Percentiles rank a stretch among this genome's conserved stretches.
These are phyloP conservation scores for Pterocles orientalis DNA, from an alignment of 2,113 vertebrate genomes.

Conservation along the genomic window DNA sequence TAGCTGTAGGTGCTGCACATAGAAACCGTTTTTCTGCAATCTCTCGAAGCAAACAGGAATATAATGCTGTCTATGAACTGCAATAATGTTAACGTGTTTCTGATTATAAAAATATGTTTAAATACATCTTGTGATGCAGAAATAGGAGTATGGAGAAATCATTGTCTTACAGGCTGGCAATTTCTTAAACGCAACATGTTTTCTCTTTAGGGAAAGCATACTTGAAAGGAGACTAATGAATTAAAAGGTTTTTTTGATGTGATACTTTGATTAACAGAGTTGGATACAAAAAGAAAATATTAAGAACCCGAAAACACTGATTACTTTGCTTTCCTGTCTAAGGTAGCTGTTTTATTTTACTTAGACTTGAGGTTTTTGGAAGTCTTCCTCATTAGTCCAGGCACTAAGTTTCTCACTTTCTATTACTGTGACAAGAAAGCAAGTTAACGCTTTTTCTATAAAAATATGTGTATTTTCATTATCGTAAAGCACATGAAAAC, in stretches of 20 bases:
- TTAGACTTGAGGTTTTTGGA: not conserved
- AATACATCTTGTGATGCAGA: not conserved
- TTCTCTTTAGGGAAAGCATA: not conserved
- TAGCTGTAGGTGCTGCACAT: slow-evolving; percentile 8
- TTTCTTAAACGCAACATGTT: not conserved
- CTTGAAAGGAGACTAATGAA: not conserved
- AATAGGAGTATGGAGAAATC: not conserved
- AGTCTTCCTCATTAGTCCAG: not conserved
- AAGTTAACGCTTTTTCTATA: not conserved
- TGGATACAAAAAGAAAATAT: not conserved
- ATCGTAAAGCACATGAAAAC: not conserved
- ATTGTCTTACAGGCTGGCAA: not conserved
- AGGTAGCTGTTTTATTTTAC: not conserved
- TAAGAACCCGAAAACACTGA: not conserved
- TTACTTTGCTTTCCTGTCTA: not conserved
- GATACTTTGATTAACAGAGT: not conserved
- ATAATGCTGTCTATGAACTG: not conserved
- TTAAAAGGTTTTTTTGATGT: not conserved
- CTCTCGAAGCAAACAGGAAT: not conserved
- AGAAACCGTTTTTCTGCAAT: not conserved
- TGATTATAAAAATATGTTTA: not conserved
- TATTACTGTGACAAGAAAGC: not conserved
- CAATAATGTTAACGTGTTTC: not conserved
- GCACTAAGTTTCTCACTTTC: not conserved
- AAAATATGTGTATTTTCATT: not conserved